Conservation (phyloP, 2,888 invertebrate species). For the Steinernema scapterisci region DNA sequence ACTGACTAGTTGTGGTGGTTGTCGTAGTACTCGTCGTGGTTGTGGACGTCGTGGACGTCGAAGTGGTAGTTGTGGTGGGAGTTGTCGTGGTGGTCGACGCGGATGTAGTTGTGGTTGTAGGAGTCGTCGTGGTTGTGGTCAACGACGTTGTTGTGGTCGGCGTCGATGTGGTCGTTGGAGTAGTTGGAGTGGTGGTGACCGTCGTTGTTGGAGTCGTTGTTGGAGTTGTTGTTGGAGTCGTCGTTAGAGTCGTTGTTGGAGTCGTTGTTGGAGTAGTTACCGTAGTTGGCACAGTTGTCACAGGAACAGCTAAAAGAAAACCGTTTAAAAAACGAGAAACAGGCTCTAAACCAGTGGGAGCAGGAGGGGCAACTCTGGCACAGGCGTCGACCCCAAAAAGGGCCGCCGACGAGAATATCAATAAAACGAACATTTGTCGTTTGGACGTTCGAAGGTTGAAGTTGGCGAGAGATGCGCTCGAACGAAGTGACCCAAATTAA, state of each 20-base stretch:
- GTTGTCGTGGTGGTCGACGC: background rate
- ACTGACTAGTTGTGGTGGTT: background rate
- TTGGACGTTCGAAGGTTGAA: background rate
- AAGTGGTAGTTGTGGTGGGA: background rate
- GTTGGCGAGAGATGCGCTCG: background rate
- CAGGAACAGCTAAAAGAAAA: background rate
- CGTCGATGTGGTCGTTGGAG: background rate
- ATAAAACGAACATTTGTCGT: background rate
- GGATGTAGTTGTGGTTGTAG: background rate
- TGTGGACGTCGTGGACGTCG: background rate
- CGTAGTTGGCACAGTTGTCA: background rate
- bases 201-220: background rate
- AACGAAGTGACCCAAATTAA: background rate
- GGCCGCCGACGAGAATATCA: background rate
- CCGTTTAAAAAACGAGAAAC: too few species aligned
- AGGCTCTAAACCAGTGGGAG: too few species aligned
- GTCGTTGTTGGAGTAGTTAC: background rate
- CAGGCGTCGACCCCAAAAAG: background rate
- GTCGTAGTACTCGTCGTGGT: background rate
- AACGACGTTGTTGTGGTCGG: background rate
- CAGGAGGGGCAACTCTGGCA: background rate
- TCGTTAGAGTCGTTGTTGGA: background rate
- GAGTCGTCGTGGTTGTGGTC: background rate
- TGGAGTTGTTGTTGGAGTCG: background rate
- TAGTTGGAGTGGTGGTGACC: background rate